Evolutionary conservation across 2,797 vertebrate species (phyloP), one percentile per base, ranked within the genome.

Genomic region (Spheniscus humboldti): DNA sequence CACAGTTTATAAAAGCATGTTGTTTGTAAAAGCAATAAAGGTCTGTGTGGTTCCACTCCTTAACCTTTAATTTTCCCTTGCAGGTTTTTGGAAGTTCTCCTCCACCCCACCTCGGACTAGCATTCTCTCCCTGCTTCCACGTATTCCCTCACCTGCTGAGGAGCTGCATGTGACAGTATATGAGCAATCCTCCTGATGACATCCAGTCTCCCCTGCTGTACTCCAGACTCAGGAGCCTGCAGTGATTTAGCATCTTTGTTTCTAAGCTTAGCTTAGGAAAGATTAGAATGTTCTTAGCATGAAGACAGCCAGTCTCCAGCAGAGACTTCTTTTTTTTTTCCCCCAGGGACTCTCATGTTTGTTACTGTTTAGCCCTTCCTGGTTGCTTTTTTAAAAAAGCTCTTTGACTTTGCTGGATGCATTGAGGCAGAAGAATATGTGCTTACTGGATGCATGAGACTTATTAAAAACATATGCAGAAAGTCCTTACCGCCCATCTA

Each of bases 201-300:
- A 69, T 81, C 66, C 73, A 60, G 35, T 55, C 55, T 84, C 18
- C 59, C 31, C 47, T 94, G 60, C 88, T 67, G 77, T 78, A 63
- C 41, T 88, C 30, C 77, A 86, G 18, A 43, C 75, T 84, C 8
- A 19, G 53, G 62, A 77, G 90, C 56, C 48, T 81, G 69, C 62
- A 31, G 62, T 57, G 64, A 63, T 84, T 91, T 94, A 84, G 33
- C 53, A 69, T 81, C 62, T 96, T 94, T 75, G 30, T 92, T 96
- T 95, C 76, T 43, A 75, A 80, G 41, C 60, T 90, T 57, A 62
- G 30, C 15, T 94, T 91, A 71, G 47, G 68, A 67, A 95, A 92
- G 69, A 75, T 72, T 90, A 78, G 94, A 45, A 45, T 71, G 23
- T 74, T 92, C 27, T 85, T 95, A 76, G 33, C 28, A 35, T 92